Conservation (phyloP, 2,113 vertebrate genomes). For the Pogonocichla stellata region DNA sequence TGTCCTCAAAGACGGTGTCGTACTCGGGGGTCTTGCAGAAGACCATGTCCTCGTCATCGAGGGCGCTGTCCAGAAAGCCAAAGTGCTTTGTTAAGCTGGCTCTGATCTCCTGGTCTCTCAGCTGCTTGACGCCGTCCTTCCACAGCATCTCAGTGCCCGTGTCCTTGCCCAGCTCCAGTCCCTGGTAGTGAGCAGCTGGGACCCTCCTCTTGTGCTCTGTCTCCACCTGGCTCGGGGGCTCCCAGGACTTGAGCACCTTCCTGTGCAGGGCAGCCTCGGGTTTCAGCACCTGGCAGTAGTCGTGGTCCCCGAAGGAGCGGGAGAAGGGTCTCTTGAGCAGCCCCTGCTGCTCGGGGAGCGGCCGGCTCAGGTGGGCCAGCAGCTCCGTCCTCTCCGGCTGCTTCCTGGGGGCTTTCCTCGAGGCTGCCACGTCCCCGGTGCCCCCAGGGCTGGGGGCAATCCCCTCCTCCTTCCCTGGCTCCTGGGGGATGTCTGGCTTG, state of each 20-base stretch:
- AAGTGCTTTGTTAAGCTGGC: slow-evolving; percentile 85
- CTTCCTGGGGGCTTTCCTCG: slow-evolving; percentile 77
- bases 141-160: slow-evolving; percentile 12
- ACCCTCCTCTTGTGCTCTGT: slow-evolving; percentile 61
- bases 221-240: slow-evolving; percentile 58
- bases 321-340: slow-evolving; percentile 77
- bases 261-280: slow-evolving; percentile 73
- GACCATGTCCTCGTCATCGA: slow-evolving; percentile 67
- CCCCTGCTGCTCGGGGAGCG: slow-evolving; percentile 54
- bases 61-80: slow-evolving; percentile 76
- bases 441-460: neutral
- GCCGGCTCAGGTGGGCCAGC: slow-evolving; percentile 85
- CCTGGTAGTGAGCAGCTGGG: slow-evolving; percentile 57
- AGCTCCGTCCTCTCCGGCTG: slow-evolving; percentile 91
- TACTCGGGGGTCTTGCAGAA: slow-evolving; percentile 76
- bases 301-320: slow-evolving; percentile 90
- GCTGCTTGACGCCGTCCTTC: slow-evolving; percentile 56
- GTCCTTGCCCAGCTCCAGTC: slow-evolving; percentile 73
- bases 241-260: slow-evolving; percentile 80
- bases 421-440: slow-evolving; percentile 47
- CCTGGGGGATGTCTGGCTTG: slow-evolving; percentile 85
- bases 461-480: slow-evolving; percentile 45
- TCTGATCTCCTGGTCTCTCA: slow-evolving; percentile 83
- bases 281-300: slow-evolving; percentile 90
- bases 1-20: slow-evolving; percentile 77